Base-by-base conservation (phyloP, 2,797 vertebrate genomes). In the Acestrorhynchus altus region DNA sequence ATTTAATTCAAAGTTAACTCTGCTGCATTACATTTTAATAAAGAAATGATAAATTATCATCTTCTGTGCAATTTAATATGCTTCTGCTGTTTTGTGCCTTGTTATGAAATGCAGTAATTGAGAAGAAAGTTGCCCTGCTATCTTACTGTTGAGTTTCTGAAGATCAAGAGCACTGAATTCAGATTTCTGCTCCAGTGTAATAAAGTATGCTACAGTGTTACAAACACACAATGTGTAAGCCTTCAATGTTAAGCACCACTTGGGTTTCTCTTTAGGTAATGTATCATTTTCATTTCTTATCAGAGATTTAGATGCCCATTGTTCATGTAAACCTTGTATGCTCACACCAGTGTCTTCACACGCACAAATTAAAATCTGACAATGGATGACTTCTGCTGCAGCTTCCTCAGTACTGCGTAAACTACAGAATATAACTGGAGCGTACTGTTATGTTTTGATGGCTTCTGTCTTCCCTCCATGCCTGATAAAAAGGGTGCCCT, bases 1-100 rank as follows among this genome's bases (percentile, higher is more conserved):
- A 92, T 93, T 92, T 92, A 89, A 92, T 93, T 93, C 90, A 91
- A 92, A 93, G 90, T 91, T 93, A 92, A 93, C 92, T 92, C 88
- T 80, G 86, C 87, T 74, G 89, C 89, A 92, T 93, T 92, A 93
- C 90, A 90, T 92, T 93, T 92, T 93, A 93, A 94, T 93, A 92
- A 92, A 92, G 90, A 92, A 92, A 90, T 92, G 86, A 91, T 92
- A 84, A 92, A 91, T 93, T 90, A 87, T 92, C 86, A 87, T 92
- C 89, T 89, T 86, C 80, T 86, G 86, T 88, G 88, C 87, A 89
- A 85, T 89, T 89, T 88, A 90, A 92, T 92, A 85, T 88, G 88
- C 89, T 88, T 87, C 87, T 87, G 82, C 82, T 82, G 83, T 86
- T 86, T 80, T 10, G 83, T 28, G 70, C 86, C 51, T 69, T 64